Percentiles rank a stretch among this genome's conserved stretches.
Conservation (phyloP, 2,113 vertebrate species). For the Cyprinodon variegatus region DNA sequence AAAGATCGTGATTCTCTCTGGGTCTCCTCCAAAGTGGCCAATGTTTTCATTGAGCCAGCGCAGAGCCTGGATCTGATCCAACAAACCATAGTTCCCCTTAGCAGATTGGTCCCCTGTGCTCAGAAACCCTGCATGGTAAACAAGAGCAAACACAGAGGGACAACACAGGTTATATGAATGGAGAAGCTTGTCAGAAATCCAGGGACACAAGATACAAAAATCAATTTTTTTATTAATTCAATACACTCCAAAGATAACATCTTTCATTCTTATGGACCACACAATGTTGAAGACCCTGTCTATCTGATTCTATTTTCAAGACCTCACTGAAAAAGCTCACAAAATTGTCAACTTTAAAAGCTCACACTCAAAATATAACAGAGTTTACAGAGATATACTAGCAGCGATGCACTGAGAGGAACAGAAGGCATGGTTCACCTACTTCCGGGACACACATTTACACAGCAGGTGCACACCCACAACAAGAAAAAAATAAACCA, state of each 20-base stretch:
- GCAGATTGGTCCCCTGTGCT: conserved; percentile 98
- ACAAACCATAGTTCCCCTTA: conserved; percentile 97
- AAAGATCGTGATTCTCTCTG: conserved; percentile 98
- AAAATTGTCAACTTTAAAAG: conserved; percentile 63
- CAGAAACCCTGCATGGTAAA: conserved; percentile 88
- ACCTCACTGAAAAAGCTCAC: conserved; percentile 46
- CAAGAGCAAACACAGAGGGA: conserved; percentile 47
- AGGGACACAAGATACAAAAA: conserved; percentile 12
- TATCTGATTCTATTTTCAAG: no score
- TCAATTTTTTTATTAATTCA: conserved; percentile 26
- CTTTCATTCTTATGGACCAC: conserved; percentile 51
- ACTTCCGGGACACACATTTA: conserved; percentile 61
- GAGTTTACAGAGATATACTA: conserved; percentile 55
- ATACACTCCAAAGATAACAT: conserved; percentile 47
- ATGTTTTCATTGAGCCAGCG: conserved; percentile 99
- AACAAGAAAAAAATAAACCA: conserved; percentile 63
- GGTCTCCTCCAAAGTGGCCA: conserved; percentile 97
- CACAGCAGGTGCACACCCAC: conserved; percentile 69
- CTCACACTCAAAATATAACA: conserved; percentile 55
- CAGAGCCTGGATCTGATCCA: conserved; percentile 98
- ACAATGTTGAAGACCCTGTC: conserved; percentile 39
- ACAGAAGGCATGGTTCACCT: conserved; percentile 70
- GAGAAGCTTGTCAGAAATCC: conserved; percentile 18
- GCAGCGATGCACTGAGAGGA: conserved; percentile 49
- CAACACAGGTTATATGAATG: conserved; percentile 28